Percentiles rank a stretch among this genome's conserved stretches.
Evolutionary conservation across 23 tunicate genomes (phyloP).

Genomic region (Oikopleura albicans): DNA sequence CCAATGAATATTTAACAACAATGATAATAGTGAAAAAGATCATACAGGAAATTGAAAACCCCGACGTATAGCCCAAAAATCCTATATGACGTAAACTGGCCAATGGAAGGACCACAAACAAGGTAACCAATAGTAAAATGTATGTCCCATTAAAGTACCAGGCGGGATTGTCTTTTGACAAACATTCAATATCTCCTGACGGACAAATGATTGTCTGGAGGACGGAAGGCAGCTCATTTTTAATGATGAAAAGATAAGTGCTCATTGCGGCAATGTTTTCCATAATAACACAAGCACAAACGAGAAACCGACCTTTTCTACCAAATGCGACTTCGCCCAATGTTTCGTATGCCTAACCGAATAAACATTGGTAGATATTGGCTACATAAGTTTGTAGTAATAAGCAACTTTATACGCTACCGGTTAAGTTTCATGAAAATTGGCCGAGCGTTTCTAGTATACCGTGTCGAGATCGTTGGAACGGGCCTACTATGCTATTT

Average conservation of each 20-base stretch:
- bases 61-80: slow-evolving; percentile 91
- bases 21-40: slow-evolving; percentile 91
- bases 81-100: slow-evolving; percentile 81
- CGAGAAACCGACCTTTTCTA: slow-evolving; percentile 11
- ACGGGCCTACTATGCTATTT: no score
- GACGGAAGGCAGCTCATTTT: slow-evolving; percentile 23
- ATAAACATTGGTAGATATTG: no score
- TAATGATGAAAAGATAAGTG: slow-evolving; percentile 76
- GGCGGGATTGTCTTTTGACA: background rate
- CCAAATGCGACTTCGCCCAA: background rate
- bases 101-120: slow-evolving; percentile 49
- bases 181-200: background rate
- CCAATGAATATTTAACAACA: background rate
- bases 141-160: slow-evolving; percentile 82
- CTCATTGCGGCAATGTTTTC: slow-evolving; percentile 98
- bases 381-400: no score
- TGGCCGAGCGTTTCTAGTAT: no score
- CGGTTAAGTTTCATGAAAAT: no score
- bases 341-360: slow-evolving; percentile 2
- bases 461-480: no score
- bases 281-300: slow-evolving; percentile 70
- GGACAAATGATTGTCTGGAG: background rate
- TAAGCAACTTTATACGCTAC: no score
- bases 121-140: slow-evolving; percentile 54
- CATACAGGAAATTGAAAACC: slow-evolving; percentile 96